These are phyloP conservation scores for Tursiops truncatus DNA, from an alignment of 2,113 vertebrate genomes.

Conservation along the genomic window DNA sequence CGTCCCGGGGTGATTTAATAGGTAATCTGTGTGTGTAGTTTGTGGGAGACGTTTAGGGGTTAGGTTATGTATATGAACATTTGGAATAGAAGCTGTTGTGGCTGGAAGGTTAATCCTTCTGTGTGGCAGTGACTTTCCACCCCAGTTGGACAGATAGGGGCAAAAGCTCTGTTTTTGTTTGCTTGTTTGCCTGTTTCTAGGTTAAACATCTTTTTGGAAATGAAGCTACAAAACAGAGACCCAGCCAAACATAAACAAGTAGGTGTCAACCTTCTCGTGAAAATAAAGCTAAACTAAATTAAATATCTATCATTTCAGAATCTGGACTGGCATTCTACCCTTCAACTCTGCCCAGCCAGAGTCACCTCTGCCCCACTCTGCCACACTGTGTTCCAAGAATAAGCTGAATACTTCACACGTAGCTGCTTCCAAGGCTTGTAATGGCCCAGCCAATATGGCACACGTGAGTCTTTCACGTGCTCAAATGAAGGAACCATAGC, in stretches of 20 bases:
- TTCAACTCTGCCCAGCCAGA: background rate
- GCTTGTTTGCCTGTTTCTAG: background rate
- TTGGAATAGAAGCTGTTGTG: background rate
- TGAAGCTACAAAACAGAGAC: slow-evolving; percentile 27
- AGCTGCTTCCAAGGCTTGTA: background rate
- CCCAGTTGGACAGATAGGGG: background rate
- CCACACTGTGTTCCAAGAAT: background rate
- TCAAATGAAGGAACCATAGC: background rate
- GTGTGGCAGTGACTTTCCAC: background rate
- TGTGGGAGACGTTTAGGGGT: background rate
- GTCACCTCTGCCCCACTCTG: background rate
- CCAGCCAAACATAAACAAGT: background rate
- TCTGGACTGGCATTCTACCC: background rate
- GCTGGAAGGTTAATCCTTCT: background rate
- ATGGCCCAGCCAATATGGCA: background rate
- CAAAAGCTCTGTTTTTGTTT: background rate
- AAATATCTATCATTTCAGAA: slow-evolving; percentile 8
- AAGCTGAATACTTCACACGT: background rate
- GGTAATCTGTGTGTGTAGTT: background rate
- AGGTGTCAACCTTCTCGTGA: background rate
- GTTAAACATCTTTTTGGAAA: background rate
- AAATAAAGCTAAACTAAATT: slow-evolving; percentile 32
- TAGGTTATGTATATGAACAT: background rate
- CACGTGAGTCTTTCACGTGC: background rate
- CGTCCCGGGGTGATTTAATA: background rate